Conservation (phyloP, 2,888 invertebrate species). For the Serrognathus titanus region DNA sequence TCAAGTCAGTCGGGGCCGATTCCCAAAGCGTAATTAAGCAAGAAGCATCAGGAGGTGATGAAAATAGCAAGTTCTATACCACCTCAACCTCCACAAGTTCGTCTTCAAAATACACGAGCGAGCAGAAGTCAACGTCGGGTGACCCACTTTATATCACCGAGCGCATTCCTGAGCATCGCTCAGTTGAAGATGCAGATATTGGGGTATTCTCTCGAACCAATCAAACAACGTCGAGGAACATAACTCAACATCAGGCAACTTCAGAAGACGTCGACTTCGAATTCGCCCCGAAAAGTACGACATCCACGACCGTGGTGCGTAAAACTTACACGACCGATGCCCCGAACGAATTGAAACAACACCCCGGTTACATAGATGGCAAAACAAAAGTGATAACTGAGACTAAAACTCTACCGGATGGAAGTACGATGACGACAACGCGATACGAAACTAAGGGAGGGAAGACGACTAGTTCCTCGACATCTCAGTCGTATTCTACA, state of each 20-base stretch:
- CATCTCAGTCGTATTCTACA: conserved; percentile 16
- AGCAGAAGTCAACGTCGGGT: conserved; percentile 27
- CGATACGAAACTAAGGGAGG: conserved; percentile 57
- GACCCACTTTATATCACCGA: conserved; percentile 13
- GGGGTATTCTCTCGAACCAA: no score
- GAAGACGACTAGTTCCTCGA: conserved; percentile 15
- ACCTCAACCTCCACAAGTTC: conserved; percentile 40
- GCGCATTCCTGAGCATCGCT: no score
- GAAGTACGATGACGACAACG: conserved; percentile 66
- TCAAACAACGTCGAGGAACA: not conserved
- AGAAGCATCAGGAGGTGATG: conserved; percentile 53
- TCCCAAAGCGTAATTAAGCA: conserved; percentile 52
- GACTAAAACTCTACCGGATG: conserved; percentile 64
- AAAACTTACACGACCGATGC: conserved; percentile 34
- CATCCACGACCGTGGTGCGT: conserved; percentile 11
- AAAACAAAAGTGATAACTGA: conserved; percentile 65
- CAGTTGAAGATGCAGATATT: no score
- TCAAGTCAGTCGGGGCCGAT: conserved; percentile 50
- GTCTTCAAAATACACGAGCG: conserved; percentile 39
- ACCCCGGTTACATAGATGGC: conserved; percentile 51
- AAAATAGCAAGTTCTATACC: conserved; percentile 46
- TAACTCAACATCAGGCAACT: not conserved
- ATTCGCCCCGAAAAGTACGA: not conserved
- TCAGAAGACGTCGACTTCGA: not conserved
- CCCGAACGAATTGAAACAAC: conserved; percentile 38